Conservation (phyloP, 2,113 vertebrate species). For the Paramormyrops kingsleyae region DNA sequence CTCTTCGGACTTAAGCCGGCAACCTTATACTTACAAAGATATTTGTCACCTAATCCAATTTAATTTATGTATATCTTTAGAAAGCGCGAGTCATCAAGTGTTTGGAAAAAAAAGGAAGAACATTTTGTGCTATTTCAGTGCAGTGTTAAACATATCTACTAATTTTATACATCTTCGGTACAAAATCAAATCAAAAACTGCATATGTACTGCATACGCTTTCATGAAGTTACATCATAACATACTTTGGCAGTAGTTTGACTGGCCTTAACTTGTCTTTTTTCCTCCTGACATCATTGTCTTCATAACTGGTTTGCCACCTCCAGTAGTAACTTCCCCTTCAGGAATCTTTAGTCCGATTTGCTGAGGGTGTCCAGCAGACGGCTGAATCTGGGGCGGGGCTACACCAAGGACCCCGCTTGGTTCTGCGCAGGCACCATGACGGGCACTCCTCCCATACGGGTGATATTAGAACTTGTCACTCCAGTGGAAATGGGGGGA, state of each 20-base stretch:
- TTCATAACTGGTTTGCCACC: background rate
- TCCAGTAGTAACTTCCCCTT: background rate
- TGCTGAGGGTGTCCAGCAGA: background rate
- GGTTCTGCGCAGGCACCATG: constrained; percentile 81
- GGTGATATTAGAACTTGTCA: constrained; percentile 64
- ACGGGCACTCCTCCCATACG: constrained; percentile 80
- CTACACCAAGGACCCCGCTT: constrained; percentile 82
- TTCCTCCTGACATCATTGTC: background rate
- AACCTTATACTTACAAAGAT: background rate
- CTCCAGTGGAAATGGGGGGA: constrained; percentile 35
- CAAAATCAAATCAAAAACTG: constrained; percentile 37
- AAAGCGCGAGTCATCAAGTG: background rate
- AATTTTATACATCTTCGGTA: constrained; percentile 40
- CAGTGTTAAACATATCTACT: constrained; percentile 43
- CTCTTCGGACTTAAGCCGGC: background rate
- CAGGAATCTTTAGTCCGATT: background rate
- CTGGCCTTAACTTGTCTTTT: background rate
- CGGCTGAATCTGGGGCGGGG: background rate
- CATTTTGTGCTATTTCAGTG: background rate
- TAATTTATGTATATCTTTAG: background rate
- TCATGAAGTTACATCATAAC: constrained; percentile 29
- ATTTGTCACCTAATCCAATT: background rate
- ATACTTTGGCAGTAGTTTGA: constrained; percentile 15
- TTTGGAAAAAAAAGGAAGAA: background rate
- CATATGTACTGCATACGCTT: constrained; percentile 9